Conservation (phyloP, 2,797 vertebrate species). For the Peromyscus attwateri region DNA sequence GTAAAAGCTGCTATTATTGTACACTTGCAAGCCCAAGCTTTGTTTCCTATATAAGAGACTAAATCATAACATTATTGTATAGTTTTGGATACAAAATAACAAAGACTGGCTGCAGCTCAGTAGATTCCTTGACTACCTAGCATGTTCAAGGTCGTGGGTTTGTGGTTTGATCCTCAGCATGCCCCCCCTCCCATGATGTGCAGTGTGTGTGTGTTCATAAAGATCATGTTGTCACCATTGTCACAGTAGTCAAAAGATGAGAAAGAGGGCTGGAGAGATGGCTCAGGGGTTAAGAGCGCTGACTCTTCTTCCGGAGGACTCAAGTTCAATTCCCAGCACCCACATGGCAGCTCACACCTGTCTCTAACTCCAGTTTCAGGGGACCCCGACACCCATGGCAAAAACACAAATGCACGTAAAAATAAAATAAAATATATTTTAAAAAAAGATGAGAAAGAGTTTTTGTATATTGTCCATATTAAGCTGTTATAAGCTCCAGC, state of each 20-base stretch:
- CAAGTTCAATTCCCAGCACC: too few species aligned
- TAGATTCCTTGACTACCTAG: background rate
- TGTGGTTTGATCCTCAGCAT: background rate
- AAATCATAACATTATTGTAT: background rate
- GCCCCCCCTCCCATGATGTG: too few species aligned
- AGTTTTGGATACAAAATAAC: background rate
- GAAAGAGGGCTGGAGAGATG: too few species aligned
- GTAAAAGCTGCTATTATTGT: background rate
- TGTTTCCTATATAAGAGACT: background rate
- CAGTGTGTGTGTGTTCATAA: background rate
- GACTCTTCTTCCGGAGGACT: too few species aligned
- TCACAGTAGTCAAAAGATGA: background rate
- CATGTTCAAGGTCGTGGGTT: background rate
- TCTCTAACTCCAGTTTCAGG: too few species aligned
- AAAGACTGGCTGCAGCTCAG: background rate
- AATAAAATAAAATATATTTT: too few species aligned
- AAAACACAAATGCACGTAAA: too few species aligned
- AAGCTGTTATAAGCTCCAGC: background rate
- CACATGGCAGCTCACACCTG: too few species aligned
- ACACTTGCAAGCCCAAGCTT: background rate
- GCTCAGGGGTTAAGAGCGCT: too few species aligned
- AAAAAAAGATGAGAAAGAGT: too few species aligned
- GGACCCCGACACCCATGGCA: too few species aligned
- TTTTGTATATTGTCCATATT: background rate
- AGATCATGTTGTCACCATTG: background rate